Conservation (phyloP, 2,888 invertebrate genomes). For the Cataglyphis livida region DNA sequence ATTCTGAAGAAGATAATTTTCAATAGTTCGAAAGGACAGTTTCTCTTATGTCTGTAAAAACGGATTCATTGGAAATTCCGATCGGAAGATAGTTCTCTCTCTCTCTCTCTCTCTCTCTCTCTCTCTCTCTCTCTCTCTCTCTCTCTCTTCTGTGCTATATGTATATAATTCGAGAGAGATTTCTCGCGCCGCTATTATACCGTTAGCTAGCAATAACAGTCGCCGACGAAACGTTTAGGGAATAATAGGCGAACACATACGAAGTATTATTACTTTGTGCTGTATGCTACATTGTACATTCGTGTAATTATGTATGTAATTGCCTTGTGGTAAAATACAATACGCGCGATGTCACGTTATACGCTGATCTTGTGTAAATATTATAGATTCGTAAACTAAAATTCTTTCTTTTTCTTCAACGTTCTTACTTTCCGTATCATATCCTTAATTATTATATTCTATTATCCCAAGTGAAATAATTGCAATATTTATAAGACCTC, state of each 20-base stretch:
- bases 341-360: conserved; percentile 59
- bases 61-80: background rate
- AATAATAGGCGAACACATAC: conserved; percentile 14
- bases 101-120: too few relatives aligned
- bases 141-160: conserved; percentile 20
- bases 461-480: background rate
- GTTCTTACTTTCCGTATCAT: background rate
- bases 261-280: conserved; percentile 63
- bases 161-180: conserved; percentile 35
- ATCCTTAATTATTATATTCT: background rate
- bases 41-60: background rate
- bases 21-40: background rate
- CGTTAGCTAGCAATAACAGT: conserved; percentile 58
- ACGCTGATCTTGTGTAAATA: conserved; percentile 29
- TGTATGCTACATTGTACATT: conserved; percentile 77
- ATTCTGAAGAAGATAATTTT: background rate
- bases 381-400: background rate
- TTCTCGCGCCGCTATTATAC: conserved; percentile 26
- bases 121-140: background rate
- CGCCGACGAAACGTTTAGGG: conserved; percentile 19
- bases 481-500: background rate
- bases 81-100: background rate
- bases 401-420: background rate
- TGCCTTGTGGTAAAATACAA: conserved; percentile 75
- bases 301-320: conserved; percentile 70